Conservation (phyloP, 2,888 invertebrate genomes). For the Polyommatus iphigenia region DNA sequence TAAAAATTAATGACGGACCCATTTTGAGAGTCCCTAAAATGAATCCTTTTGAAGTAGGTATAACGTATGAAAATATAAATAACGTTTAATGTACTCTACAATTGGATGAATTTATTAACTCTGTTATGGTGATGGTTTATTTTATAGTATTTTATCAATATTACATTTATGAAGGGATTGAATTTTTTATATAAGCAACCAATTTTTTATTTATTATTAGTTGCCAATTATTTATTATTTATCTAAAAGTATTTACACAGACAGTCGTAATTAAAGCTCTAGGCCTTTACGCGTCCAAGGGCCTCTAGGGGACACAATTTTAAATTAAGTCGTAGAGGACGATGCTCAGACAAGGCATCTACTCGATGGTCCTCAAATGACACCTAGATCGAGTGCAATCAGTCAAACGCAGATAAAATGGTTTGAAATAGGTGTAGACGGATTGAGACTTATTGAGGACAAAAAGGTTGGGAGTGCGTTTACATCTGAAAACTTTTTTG, state of each 20-base stretch:
- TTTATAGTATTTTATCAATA: neutral
- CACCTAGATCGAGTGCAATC: constrained; percentile 13
- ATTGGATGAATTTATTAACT: constrained; percentile 20
- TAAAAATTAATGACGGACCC: constrained; percentile 30
- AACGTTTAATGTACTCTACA: neutral
- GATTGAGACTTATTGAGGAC: neutral
- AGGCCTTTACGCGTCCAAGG: neutral
- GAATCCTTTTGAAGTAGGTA: constrained; percentile 29
- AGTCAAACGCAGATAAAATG: constrained; percentile 5
- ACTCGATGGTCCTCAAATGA: neutral
- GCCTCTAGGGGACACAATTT: neutral
- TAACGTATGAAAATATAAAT: constrained; percentile 25
- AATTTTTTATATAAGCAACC: neutral
- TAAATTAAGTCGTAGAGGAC: constrained; percentile 12
- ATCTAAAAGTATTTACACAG: neutral
- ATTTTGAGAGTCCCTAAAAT: constrained; percentile 32
- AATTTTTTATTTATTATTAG: neutral
- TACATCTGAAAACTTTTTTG: neutral
- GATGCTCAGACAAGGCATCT: neutral
- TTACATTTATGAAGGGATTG: neutral
- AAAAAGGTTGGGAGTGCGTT: neutral
- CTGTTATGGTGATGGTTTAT: neutral
- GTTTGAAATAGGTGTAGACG: neutral
- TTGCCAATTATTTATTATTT: neutral
- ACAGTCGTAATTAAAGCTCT: neutral